Evolutionary conservation across 2,888 invertebrate species (phyloP), one percentile per base, ranked within the genome.

Genomic region (Physocephala rufipes): DNA sequence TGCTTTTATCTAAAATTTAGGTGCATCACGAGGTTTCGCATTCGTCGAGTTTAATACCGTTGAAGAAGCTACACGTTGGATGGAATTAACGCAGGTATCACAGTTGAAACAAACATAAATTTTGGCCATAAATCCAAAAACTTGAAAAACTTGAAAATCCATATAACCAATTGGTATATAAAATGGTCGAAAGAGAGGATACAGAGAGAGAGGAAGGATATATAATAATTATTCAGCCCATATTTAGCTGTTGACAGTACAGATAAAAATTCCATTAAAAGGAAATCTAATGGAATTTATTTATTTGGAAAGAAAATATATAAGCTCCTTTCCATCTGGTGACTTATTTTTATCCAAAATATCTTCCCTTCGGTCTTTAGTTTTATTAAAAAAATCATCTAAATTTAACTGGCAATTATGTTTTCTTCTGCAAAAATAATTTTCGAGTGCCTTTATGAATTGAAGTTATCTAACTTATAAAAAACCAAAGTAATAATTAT

Each of bases 1-100:
- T 89, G 89, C 89, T 89, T 89, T 87, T 86, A 86, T 87, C 85
- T 86, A 83, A 88, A 90, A 89, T 95, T 95, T 91, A 94, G 95
- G 95, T 90, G 91, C 92, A 87, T 93, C 94, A 87, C 90, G 93
- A 86, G 93, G 93, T 85, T 94, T 94, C 90, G 94, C 93, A 86
- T 94, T 95, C 91, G 94, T 96, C 89, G 96, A 96, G 90, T 96
- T 96, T 91, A 90, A 91, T 87, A 92, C 92, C 87, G 90, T 93
- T 87, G 90, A 91, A 87, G 95, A 95, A 89, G 95, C 96, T 84
- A 91, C 91, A 86, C 91, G 91, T 86, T 95, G 95, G 95, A 95
- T 96, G 93, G 95, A 95, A 87, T 89, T 91, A 88, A 94, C 94
- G 90, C 93, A 95, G 84, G 84, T 84, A 84, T 81, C 85, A 79